Percentiles rank a stretch among this genome's conserved stretches.
These are phyloP conservation scores for Esox lucius DNA, from an alignment of 2,797 vertebrate genomes.

Conservation along the genomic window DNA sequence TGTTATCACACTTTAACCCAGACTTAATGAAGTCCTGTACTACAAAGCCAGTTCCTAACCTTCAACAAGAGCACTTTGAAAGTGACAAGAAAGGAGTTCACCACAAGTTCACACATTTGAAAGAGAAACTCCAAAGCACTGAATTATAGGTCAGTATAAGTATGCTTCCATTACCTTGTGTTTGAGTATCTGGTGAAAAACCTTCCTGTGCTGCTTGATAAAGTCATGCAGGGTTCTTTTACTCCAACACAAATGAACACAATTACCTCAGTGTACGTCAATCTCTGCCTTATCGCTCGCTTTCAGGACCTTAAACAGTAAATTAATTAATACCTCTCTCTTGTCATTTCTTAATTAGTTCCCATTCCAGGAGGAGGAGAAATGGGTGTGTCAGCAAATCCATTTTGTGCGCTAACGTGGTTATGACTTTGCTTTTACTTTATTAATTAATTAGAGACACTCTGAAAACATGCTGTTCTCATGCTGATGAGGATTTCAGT, in stretches of 20 bases:
- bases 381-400: constrained; percentile 49
- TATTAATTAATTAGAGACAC: constrained; percentile 41
- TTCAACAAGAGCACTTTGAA: constrained; percentile 28
- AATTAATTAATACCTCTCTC: constrained; percentile 69
- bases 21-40: constrained; percentile 1
- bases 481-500: constrained; percentile 28
- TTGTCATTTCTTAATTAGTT: constrained; percentile 65
- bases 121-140: constrained; percentile 22
- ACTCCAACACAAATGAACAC: constrained; percentile 58
- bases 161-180: constrained; percentile 30
- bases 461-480: constrained; percentile 30
- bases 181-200: constrained; percentile 50
- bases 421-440: constrained; percentile 43
- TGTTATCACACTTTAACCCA: not conserved
- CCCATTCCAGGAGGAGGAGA: constrained; percentile 52
- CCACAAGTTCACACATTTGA: constrained; percentile 22
- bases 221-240: constrained; percentile 40
- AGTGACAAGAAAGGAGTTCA: constrained; percentile 37
- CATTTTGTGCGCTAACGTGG: constrained; percentile 16
- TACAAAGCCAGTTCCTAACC: constrained; percentile 12
- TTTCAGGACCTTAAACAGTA: constrained; percentile 66
- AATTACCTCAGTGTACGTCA: constrained; percentile 63
- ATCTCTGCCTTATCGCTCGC: constrained; percentile 68
- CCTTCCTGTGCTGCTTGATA: constrained; percentile 53
- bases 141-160: constrained; percentile 33